phyloP scores from a whole-genome alignment of 2,888 invertebrate genomes.

The Drosophila melanocephala region DNA sequence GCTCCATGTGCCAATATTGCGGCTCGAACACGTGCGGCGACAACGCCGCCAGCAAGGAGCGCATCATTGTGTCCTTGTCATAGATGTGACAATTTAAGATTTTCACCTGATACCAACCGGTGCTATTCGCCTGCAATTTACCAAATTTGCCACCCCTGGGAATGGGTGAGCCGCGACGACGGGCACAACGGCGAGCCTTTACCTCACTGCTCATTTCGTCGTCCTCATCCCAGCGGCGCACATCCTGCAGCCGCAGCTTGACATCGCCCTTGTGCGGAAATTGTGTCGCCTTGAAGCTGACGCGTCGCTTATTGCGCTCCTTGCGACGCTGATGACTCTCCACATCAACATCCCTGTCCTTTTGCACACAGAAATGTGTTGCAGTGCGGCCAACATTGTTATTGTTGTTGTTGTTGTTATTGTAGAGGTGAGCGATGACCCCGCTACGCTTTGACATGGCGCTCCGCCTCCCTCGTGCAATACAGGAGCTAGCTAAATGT shows the following conservation, averaged over 20 bases:
- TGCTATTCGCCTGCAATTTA: not conserved
- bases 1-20: slow-evolving; percentile 87
- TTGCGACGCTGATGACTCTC: slow-evolving; percentile 76
- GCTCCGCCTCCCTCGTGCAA: not conserved
- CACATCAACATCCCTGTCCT: slow-evolving; percentile 67
- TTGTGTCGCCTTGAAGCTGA: slow-evolving; percentile 84
- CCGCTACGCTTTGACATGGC: not conserved
- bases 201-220: slow-evolving; percentile 81
- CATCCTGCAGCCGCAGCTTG: slow-evolving; percentile 59
- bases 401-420: not conserved
- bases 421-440: not conserved
- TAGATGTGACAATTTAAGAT: slow-evolving; percentile 91
- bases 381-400: slow-evolving; percentile 50
- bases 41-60: slow-evolving; percentile 88
- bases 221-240: slow-evolving; percentile 82
- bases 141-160: not conserved
- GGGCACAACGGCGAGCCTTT: not conserved
- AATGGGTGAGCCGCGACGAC: not conserved
- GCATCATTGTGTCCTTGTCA: slow-evolving; percentile 89
- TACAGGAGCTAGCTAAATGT: not conserved
- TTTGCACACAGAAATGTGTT: slow-evolving; percentile 73
- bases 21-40: slow-evolving; percentile 90
- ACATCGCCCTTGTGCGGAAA: slow-evolving; percentile 47
- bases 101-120: slow-evolving; percentile 9
- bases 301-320: slow-evolving; percentile 81